phyloP scores from a whole-genome alignment of 2,113 vertebrate genomes.

The Colossoma macropomum region DNA sequence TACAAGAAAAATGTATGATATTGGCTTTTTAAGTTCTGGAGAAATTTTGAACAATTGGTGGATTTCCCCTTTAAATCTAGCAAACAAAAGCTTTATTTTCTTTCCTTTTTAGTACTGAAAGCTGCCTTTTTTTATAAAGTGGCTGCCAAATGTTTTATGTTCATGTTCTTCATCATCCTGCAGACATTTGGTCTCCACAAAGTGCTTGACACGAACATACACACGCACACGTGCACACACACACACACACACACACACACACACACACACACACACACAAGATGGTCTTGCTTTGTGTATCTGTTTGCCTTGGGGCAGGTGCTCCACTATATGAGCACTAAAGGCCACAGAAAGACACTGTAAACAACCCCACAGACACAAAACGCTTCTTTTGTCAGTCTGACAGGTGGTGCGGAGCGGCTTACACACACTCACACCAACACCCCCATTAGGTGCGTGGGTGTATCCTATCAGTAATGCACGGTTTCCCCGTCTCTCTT shows the following conservation, averaged over 20 bases:
- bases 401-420: slow-evolving; percentile 8
- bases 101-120: no score
- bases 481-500: background rate
- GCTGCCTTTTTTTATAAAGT: no score
- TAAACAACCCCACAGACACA: background rate
- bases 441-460: background rate
- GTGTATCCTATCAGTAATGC: slow-evolving; percentile 1
- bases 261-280: background rate
- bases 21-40: no score
- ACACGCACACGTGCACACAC: background rate
- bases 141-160: no score
- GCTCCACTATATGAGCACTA: slow-evolving; percentile 12
- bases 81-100: no score
- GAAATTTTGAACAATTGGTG: no score
- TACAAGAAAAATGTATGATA: no score
- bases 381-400: background rate
- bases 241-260: background rate
- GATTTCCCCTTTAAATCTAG: no score
- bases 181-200: background rate
- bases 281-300: background rate
- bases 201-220: background rate
- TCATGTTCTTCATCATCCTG: background rate
- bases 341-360: background rate
- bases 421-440: background rate
- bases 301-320: slow-evolving; percentile 38